Conservation (phyloP, 2,113 vertebrate species). For the Sminthopsis crassicaudata region DNA sequence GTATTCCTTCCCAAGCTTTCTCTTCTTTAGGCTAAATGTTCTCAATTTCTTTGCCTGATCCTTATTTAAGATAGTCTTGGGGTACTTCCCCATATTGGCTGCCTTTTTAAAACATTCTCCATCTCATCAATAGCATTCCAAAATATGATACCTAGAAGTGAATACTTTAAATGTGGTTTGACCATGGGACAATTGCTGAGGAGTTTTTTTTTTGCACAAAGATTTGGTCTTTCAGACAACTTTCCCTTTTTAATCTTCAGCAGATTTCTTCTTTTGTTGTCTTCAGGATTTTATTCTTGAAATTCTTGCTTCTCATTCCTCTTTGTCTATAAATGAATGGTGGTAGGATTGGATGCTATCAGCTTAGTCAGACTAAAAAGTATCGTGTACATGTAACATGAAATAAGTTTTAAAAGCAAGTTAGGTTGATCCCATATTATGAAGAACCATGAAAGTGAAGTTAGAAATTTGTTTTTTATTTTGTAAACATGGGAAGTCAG, state of each 20-base stretch:
- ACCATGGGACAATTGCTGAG: neutral
- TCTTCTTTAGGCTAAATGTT: neutral
- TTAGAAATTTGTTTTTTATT: too few species aligned
- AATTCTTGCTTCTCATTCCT: neutral
- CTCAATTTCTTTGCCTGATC: neutral
- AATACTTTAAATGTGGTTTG: neutral
- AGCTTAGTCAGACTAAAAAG: neutral
- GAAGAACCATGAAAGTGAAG: neutral
- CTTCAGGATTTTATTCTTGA: neutral
- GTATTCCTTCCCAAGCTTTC: neutral
- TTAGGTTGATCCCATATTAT: neutral
- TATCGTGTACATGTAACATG: neutral
- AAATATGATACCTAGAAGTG: neutral
- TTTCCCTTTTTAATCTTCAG: too few species aligned
- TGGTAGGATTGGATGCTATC: neutral
- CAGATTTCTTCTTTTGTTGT: neutral
- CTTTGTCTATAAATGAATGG: neutral
- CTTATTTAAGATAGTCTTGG: neutral
- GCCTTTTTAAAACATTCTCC: constrained; percentile 12
- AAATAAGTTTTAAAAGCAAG: neutral
- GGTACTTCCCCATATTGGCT: constrained; percentile 4
- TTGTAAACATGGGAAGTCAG: neutral
- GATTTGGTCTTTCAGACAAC: too few species aligned
- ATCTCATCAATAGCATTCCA: neutral
- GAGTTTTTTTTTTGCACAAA: neutral